Evolutionary conservation across 2,797 vertebrate species (phyloP).

Genomic region (Chelonia mydas): DNA sequence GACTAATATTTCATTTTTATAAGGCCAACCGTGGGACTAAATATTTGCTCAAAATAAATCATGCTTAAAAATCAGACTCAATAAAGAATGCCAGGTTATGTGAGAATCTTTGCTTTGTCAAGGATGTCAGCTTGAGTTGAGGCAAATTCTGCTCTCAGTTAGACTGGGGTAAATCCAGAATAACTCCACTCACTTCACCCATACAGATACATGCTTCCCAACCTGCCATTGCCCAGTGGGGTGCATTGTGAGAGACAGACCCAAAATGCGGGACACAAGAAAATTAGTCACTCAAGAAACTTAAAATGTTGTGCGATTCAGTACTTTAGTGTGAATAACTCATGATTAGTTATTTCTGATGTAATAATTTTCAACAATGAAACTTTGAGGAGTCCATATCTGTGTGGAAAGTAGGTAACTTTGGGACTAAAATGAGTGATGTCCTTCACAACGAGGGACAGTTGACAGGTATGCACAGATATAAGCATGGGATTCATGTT

Average conservation of each 20-base stretch:
- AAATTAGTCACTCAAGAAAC: not conserved
- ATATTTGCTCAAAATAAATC: not conserved
- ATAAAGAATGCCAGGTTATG: not conserved
- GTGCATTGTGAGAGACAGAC: not conserved
- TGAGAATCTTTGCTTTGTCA: not conserved
- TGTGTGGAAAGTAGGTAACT: not conserved
- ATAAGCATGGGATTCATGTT: not conserved
- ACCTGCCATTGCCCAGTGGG: not conserved
- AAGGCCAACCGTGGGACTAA: not conserved
- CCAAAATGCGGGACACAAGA: not conserved
- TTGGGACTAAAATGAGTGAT: not conserved
- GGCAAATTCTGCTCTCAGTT: not conserved
- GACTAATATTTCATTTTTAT: not conserved
- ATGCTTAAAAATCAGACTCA: not conserved
- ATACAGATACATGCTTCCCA: not conserved
- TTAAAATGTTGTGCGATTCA: not conserved
- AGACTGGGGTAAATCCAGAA: not conserved
- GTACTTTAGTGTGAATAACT: not conserved
- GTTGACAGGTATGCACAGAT: rapidly evolving
- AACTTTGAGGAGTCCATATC: not conserved
- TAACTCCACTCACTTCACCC: not conserved
- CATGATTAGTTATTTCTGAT: rapidly evolving
- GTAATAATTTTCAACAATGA: not conserved
- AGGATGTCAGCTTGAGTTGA: not conserved
- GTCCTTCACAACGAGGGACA: not conserved